A percentile compares a stretch with the other conserved stretches of the same genome.
Conservation (phyloP, 64 coral and sea anemone species). For the Astreopora myriophthalma region DNA sequence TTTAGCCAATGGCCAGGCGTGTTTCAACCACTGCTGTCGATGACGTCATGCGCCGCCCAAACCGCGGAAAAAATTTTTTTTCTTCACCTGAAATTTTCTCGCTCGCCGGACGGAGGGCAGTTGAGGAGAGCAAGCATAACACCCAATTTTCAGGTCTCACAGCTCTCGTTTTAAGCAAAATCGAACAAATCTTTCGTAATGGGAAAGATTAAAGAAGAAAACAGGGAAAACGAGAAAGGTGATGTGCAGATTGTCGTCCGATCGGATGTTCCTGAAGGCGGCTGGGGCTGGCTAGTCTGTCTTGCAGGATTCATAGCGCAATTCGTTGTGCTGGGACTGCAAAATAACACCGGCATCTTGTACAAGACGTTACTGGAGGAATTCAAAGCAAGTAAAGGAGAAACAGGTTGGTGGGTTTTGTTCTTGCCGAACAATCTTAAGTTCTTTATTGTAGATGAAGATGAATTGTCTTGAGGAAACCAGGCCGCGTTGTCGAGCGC, state of each 20-base stretch:
- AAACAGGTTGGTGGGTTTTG: constrained; percentile 44
- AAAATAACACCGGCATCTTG: constrained; percentile 80
- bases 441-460: too few relatives aligned
- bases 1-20: constrained; percentile 3
- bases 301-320: constrained; percentile 78
- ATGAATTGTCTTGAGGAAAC: not conserved
- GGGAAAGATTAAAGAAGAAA: constrained; percentile 33
- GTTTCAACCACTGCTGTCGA: not conserved
- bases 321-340: constrained; percentile 74
- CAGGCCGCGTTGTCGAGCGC: not conserved
- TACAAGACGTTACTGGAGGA: constrained; percentile 68
- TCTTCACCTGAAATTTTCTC: constrained; percentile 5
- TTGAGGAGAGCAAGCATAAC: not conserved
- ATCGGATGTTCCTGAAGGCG: constrained; percentile 60
- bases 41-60: not conserved
- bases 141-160: constrained; percentile 18
- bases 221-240: not conserved
- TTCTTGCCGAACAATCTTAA: not conserved
- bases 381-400: constrained; percentile 75
- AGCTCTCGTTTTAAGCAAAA: not conserved
- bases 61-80: not conserved
- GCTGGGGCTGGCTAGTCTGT: constrained; percentile 86
- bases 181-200: not conserved
- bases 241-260: constrained; percentile 7
- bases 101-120: not conserved